phyloP scores from a whole-genome alignment of 2,113 vertebrate genomes.

The Cygnus buccinator region DNA sequence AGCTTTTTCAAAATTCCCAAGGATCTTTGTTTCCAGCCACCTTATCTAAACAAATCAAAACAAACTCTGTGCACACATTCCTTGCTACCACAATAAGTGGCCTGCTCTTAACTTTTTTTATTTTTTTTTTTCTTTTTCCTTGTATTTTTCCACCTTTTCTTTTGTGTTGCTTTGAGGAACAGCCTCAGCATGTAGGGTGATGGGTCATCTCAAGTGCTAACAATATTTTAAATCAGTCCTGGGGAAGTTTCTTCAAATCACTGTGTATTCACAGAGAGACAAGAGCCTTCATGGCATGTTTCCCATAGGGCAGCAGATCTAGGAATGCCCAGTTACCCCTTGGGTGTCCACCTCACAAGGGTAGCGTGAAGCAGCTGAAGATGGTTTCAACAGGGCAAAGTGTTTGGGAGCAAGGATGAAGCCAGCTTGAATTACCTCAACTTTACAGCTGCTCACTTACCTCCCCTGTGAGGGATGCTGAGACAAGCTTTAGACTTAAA shows the following conservation, averaged over 20 bases:
- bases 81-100: constrained; percentile 18
- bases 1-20: neutral
- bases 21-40: constrained; percentile 30
- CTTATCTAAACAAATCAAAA: constrained; percentile 45
- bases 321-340: neutral
- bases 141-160: neutral
- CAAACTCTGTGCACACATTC: neutral
- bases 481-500: neutral
- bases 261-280: neutral
- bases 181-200: neutral
- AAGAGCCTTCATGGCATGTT: neutral
- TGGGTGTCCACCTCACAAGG: neutral
- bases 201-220: neutral
- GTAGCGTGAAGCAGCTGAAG: accelerated
- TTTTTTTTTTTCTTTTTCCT: neutral
- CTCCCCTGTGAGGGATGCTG: neutral
- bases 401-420: accelerated
- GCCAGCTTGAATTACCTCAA: neutral
- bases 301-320: accelerated
- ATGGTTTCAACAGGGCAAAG: neutral
- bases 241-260: neutral
- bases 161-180: neutral
- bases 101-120: neutral
- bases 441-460: neutral
- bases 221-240: neutral